These are phyloP conservation scores for Podarcis siculus DNA, from an alignment of 2,797 vertebrate genomes.

Conservation along the genomic window DNA sequence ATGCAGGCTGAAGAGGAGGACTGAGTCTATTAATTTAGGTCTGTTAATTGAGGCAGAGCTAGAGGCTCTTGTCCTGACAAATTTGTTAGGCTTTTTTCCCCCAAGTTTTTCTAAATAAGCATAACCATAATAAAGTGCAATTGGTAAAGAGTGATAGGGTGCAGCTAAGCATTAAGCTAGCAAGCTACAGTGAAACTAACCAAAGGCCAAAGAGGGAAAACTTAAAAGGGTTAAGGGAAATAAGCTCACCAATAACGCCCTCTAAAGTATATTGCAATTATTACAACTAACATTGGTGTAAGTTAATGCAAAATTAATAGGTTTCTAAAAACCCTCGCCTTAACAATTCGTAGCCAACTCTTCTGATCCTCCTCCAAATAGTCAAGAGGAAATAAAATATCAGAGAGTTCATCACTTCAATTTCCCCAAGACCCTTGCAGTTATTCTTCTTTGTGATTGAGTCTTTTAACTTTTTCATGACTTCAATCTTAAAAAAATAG, in stretches of 20 bases:
- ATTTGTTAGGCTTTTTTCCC: neutral
- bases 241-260: conserved; percentile 6
- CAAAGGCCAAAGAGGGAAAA: conserved; percentile 58
- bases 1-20: neutral
- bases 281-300: conserved; percentile 78
- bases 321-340: conserved; percentile 77
- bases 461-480: conserved; percentile 82
- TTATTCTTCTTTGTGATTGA: conserved; percentile 78
- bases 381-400: conserved; percentile 80
- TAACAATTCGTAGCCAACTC: conserved; percentile 79
- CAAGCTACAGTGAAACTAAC: neutral
- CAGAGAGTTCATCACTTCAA: conserved; percentile 75
- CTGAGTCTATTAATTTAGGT: neutral
- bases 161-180: neutral
- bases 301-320: conserved; percentile 83
- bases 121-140: neutral
- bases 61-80: neutral
- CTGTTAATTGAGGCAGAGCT: neutral
- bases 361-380: conserved; percentile 77
- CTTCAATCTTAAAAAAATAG: conserved; percentile 81
- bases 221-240: neutral
- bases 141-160: no score
- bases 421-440: conserved; percentile 78
- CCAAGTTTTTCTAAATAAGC: conserved; percentile 53
- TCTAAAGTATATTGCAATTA: conserved; percentile 75